Base-by-base conservation (phyloP, 35 echinoderm and acorn worm genomes). In the Strongylocentrotus purpuratus region DNA sequence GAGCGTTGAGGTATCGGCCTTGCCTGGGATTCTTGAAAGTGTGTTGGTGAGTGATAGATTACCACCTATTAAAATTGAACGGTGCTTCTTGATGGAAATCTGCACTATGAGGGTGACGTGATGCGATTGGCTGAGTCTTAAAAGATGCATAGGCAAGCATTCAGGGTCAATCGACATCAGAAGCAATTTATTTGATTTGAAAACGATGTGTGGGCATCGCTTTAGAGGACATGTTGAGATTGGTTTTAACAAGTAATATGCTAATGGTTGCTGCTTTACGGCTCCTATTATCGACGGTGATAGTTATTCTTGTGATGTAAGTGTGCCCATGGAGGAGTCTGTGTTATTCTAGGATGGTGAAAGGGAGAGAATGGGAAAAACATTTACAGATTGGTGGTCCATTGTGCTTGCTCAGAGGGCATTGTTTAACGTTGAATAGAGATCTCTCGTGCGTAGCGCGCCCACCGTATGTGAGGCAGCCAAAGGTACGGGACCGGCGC, bases 181-280 rank as follows among this genome's bases (percentile, higher is more conserved):
- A 33, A 89, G 87, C 87, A 89, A 89, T 89, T 89, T 45, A 89
- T 89, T 89, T 89, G 87, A 89, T 89, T 89, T 89, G 87, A 41
- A 45, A 89, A n/a, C 31, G 87, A 89, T 17, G 87, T 33, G 87
- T 33, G 33, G 87, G n/a, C 9, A 46, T 45, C 33, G 45, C 33
- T 46, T 33, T 89, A 45, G 45, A 89, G 45, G 48, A 31, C 45
- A 58, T 12, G 91, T 31, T 93, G n/a, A 52, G 91, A 93, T 93
- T 93, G 91, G 45, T 93, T 93, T 47, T 93, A 46, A 93, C 91
- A 93, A 93, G 91, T 93, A 93, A 93, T 93, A 93, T 32, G 91
- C 46, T 93, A 93, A 93, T 93, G 91, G 91, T 12, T 17, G 32
- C 4, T 78, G 22, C 65, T 78, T 78, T 31, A 31, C 65, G 20